A percentile compares a stretch with the other conserved stretches of the same genome.
These are phyloP conservation scores for Meteorus colon DNA, from an alignment of 2,888 invertebrate species.

Conservation along the genomic window DNA sequence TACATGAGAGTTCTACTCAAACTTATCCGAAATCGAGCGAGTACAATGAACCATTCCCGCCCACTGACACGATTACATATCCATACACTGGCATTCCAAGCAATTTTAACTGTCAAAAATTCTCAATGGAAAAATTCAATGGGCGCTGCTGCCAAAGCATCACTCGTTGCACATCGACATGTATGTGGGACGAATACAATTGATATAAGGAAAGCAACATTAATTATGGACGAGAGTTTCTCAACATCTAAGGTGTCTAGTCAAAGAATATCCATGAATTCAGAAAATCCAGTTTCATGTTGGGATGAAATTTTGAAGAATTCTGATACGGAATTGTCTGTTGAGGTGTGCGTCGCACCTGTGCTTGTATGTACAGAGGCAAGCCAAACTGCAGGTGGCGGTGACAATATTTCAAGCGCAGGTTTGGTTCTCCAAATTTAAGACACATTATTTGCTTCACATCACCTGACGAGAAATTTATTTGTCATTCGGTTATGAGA, in stretches of 20 bases:
- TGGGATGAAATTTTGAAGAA: slow-evolving; percentile 81
- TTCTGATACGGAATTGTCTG: slow-evolving; percentile 67
- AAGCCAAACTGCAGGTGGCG: slow-evolving; percentile 88
- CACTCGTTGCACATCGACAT: slow-evolving; percentile 87
- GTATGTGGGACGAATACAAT: slow-evolving; percentile 83
- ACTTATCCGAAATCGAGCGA: slow-evolving; percentile 74
- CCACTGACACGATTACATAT: slow-evolving; percentile 85
- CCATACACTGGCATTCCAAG: slow-evolving; percentile 91
- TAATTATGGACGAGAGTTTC: slow-evolving; percentile 89
- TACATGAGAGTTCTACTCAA: slow-evolving; percentile 84
- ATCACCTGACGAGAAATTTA: background rate
- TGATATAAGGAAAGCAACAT: slow-evolving; percentile 75
- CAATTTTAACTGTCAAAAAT: slow-evolving; percentile 81
- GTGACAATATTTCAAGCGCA: slow-evolving; percentile 92
- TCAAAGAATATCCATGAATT: slow-evolving; percentile 80
- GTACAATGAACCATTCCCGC: slow-evolving; percentile 74
- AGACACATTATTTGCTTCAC: slow-evolving; percentile 29
- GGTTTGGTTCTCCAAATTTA: slow-evolving; percentile 84
- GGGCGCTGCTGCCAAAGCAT: slow-evolving; percentile 88
- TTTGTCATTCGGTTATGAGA: background rate
- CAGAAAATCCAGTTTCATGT: slow-evolving; percentile 85
- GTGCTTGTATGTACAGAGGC: slow-evolving; percentile 89
- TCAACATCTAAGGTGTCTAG: slow-evolving; percentile 79
- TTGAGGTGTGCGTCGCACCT: slow-evolving; percentile 87
- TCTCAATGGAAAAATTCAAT: slow-evolving; percentile 85